Evolutionary conservation across 2,888 invertebrate genomes (phyloP), one percentile per base, ranked within the genome.

Genomic region (Drosophila mettleri): DNA sequence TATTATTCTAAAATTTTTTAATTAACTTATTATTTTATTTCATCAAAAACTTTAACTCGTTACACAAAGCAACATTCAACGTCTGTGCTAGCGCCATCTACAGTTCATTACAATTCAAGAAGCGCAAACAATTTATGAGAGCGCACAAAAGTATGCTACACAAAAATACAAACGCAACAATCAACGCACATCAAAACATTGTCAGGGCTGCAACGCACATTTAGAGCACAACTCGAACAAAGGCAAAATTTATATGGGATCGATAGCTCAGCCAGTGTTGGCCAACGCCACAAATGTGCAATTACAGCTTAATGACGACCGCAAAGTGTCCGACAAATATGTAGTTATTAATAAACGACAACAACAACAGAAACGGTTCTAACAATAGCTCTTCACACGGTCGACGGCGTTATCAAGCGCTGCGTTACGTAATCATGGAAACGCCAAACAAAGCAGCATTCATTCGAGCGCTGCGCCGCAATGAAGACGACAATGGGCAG

Each of bases 391-490:
- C 10, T 5, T 6, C 8, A 33, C 45, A 24, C 8, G 2, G n/a
- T 24, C 24, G n/a, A 39, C 2, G 24, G 18, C 1, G 38, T 73
- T 73, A 78, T 81, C 75, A 69, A 63, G 36, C 45, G 22, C 18
- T 9, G 14, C 34, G 51, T 88, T 74, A 65, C 58, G 60, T 64
- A 78, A 87, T 62, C 59, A 62, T 62, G 79, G 20, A 12, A 27
- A 9, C 9, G 2, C 9, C 29, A 41, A 36, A 3, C 10, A 22
- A 14, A 16, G 34, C 18, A 16, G 6, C 79, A 85, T 62, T 85
- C 45, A 46, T 14, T 24, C 54, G 39, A 39, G 38, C 39, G 53
- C 65, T 45, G 58, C 65, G 18, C 10, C 71, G 53, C 67, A 39
- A 71, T 69, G 74, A 72, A 12, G 46, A 79, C 69, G 66, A 46